Conservation (phyloP, 2,797 vertebrate genomes). For the Hyperoplus immaculatus region DNA sequence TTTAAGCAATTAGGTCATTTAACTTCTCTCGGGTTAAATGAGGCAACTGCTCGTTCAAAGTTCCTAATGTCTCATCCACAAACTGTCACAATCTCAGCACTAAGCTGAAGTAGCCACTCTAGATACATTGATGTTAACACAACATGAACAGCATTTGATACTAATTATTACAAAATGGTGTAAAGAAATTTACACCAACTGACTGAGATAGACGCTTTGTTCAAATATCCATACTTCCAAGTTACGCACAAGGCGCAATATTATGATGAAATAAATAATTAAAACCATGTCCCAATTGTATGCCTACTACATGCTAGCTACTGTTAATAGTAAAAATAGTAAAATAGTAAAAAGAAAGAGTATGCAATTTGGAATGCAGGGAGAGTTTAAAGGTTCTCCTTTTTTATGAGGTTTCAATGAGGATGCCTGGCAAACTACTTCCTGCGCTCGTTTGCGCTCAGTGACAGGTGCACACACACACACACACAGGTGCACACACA, state of each 20-base stretch:
- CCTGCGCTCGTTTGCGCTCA: constrained; percentile 33
- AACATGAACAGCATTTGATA: constrained; percentile 10
- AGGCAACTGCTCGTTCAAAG: constrained; percentile 7
- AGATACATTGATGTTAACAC: not conserved
- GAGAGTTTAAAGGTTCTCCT: constrained; percentile 28
- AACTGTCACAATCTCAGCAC: not conserved
- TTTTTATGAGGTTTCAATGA: constrained; percentile 58
- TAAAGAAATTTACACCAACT: constrained; percentile 14
- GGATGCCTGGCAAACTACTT: constrained; percentile 41
- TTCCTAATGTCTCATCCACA: constrained; percentile 1
- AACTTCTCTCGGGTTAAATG: not conserved
- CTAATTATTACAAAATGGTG: constrained; percentile 22
- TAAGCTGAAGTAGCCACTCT: not conserved
- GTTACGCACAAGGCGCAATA: too few species aligned
- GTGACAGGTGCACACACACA: constrained; percentile 49
- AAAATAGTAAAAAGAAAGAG: too few species aligned
- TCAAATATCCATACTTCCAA: too few species aligned
- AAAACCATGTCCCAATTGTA: too few species aligned
- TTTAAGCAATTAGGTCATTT: constrained; percentile 1
- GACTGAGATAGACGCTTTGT: constrained; percentile 4
- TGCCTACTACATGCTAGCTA: too few species aligned
- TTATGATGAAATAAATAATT: too few species aligned
- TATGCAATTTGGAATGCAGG: too few species aligned
- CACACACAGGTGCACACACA: constrained; percentile 10
- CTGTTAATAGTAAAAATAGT: too few species aligned